Base-by-base conservation (phyloP, 2,113 vertebrate genomes). In the Lipophrys pholis region DNA sequence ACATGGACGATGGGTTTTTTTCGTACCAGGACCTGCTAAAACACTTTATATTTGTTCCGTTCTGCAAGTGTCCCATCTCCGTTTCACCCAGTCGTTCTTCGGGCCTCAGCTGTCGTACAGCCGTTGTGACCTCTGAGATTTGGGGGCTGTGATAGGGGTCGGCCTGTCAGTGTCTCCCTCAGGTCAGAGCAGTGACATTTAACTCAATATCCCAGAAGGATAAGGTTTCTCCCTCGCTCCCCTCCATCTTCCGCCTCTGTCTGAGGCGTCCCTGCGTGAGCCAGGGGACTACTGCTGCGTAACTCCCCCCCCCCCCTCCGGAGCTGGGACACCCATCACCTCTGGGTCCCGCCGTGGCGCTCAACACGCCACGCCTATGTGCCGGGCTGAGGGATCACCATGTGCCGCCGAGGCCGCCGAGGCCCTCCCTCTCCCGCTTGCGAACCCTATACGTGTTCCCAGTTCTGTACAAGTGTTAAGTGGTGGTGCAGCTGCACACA, bases 151-250 rank as follows among this genome's bases (percentile, higher is more conserved):
- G 70, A 78, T 83, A 75, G 76, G 82, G 80, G 88, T 90, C 75
- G 30, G 85, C 80, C 87, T 92, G 92, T 93, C 92, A 92, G 90
- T 92, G 88, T 90, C 85, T 90, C 84, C 88, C 87, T 93, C 86
- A 83, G 77, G 76, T 81, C 60, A 82, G 69, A 69, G 88, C 81
- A 78, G 65, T 94, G 92, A 94, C 93, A 94, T 94, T 94, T 93
- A 94, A 93, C 85, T 93, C 90, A 94, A 93, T 93, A 92, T 92
- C 90, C 85, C 83, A 87, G 81, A 78, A 89, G 92, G 92, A 92
- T 92, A 88, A 78, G 76, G 87, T 94, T 91, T 91, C 91, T 76
- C 66, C 54, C 68, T 50, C 58, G 6, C 66, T 67, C 69, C 71
- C 60, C 81, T 85, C 87, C 70, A 86, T 88, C 86, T 86, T 84